phyloP scores from a whole-genome alignment of 2,797 vertebrate genomes.

The Garrulus glandarius region DNA sequence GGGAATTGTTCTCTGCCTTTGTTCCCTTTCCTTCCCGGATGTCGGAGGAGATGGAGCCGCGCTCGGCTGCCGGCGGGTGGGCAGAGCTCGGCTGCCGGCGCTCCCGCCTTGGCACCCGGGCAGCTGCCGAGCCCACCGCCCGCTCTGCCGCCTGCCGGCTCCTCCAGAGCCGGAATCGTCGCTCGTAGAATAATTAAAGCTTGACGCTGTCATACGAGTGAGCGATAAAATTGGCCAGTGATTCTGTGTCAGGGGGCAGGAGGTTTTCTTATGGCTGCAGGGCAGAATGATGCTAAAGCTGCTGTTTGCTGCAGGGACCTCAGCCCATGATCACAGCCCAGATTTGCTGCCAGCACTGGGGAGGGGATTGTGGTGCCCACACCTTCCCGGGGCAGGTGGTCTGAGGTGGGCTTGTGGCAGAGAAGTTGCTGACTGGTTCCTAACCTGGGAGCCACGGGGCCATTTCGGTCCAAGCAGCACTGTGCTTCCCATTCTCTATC shows the following conservation, averaged over 20 bases:
- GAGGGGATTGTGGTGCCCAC: background rate
- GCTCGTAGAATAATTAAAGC: accelerated
- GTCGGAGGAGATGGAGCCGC: background rate
- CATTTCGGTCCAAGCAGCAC: accelerated
- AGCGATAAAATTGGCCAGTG: accelerated
- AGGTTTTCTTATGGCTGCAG: background rate
- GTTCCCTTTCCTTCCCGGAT: conserved; percentile 19
- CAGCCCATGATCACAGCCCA: accelerated
- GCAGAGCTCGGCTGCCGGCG: background rate
- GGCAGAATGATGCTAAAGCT: background rate
- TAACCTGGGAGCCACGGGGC: background rate
- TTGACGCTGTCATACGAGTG: accelerated
- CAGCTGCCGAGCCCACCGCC: background rate
- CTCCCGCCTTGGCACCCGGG: background rate
- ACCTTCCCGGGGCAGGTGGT: accelerated
- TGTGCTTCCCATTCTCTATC: background rate
- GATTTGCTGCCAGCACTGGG: background rate
- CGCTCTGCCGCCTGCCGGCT: accelerated
- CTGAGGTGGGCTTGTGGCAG: background rate
- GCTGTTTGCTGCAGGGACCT: background rate
- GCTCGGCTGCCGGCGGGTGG: background rate
- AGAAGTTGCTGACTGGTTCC: background rate
- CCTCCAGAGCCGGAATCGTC: background rate
- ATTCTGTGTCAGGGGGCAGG: background rate
- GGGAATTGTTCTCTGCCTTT: conserved; percentile 53